phyloP scores from a whole-genome alignment of 2,113 vertebrate genomes.

The Aythya baeri region DNA sequence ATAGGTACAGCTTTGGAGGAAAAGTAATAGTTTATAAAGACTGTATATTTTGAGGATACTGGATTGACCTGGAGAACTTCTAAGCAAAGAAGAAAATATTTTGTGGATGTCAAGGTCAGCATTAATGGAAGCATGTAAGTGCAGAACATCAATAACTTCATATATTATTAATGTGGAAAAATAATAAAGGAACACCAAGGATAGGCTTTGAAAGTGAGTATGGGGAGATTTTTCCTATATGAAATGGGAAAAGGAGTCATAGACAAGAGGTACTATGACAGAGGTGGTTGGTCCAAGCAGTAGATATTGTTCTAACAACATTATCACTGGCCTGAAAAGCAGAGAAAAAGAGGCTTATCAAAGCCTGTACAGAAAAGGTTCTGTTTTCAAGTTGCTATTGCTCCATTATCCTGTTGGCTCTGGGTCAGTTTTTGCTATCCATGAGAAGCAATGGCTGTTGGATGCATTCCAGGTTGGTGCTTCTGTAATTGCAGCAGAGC shows the following conservation, averaged over 20 bases:
- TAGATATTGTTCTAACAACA: not conserved
- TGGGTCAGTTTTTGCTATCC: conserved; percentile 39
- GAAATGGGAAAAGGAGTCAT: not conserved
- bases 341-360: not conserved
- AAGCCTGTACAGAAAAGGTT: not conserved
- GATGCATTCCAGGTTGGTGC: not conserved
- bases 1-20: not conserved
- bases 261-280: not conserved
- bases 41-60: not conserved
- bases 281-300: not conserved
- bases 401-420: conserved; percentile 6
- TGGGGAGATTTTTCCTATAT: not conserved
- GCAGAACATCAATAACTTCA: not conserved
- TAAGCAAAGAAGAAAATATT: conserved; percentile 1
- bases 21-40: not conserved
- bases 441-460: conserved; percentile 1
- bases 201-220: not conserved
- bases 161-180: conserved; percentile 47
- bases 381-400: not conserved
- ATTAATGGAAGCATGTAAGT: conserved; percentile 9
- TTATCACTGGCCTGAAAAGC: not conserved
- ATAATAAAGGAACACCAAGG: not conserved
- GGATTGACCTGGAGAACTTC: not conserved
- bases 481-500: conserved; percentile 33
- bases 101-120: conserved; percentile 18